Conservation (phyloP, 1,140 invertebrate species). For the Kradibia gibbosae region DNA sequence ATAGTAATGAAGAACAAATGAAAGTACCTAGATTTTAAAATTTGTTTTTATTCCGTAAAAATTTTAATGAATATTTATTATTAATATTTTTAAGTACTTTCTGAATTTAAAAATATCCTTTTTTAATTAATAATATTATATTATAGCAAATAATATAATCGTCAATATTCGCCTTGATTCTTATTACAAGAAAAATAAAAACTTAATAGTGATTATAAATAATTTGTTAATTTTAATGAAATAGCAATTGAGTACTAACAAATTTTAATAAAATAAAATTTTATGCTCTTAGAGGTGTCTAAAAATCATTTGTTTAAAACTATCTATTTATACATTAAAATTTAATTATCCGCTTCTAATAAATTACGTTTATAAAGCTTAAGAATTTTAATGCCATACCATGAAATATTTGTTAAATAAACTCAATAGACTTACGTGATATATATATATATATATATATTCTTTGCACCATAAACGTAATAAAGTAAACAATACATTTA, state of each 20-base stretch:
- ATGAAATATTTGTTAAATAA: background rate
- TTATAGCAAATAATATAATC: too few species aligned
- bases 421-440: background rate
- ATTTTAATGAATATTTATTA: too few species aligned
- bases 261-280: conserved; percentile 25
- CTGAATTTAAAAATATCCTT: too few species aligned
- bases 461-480: background rate
- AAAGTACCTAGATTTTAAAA: background rate
- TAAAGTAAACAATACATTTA: background rate
- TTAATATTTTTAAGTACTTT: too few species aligned
- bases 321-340: background rate
- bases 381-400: background rate
- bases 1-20: conserved; percentile 10
- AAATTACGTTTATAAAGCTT: background rate
- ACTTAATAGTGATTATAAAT: background rate
- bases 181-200: conserved; percentile 7
- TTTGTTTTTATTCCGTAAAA: too few species aligned
- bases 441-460: background rate
- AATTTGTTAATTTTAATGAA: conserved; percentile 5
- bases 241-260: conserved; percentile 30
- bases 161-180: too few species aligned
- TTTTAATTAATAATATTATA: too few species aligned
- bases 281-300: conserved; percentile 25
- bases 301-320: conserved; percentile 10
- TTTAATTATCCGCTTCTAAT: background rate